These are phyloP conservation scores for Perca schrenkii DNA, from an alignment of 2,113 vertebrate species.

Conservation along the genomic window DNA sequence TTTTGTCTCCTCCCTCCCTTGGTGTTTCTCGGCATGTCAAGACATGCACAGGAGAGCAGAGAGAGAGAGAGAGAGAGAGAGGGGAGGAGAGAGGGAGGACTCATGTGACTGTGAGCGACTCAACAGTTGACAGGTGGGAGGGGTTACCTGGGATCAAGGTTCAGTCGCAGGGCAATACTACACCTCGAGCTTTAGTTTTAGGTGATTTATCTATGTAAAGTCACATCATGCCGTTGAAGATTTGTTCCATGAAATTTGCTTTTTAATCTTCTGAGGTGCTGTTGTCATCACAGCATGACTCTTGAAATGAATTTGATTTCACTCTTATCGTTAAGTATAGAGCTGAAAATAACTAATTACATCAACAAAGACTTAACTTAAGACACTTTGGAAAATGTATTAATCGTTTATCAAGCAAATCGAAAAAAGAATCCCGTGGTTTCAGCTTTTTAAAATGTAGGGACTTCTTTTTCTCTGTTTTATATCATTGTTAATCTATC, in stretches of 20 bases:
- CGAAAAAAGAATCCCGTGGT: background rate
- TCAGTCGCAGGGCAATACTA: slow-evolving; percentile 61
- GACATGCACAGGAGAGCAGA: slow-evolving; percentile 66
- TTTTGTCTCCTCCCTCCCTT: slow-evolving; percentile 76
- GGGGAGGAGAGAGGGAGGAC: slow-evolving; percentile 21
- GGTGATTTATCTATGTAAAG: background rate
- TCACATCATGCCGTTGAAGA: too few species aligned
- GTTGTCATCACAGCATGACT: background rate
- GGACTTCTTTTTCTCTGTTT: background rate
- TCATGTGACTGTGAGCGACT: slow-evolving; percentile 22
- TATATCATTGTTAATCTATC: too few species aligned
- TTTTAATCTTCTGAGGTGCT: background rate
- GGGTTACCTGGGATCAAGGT: slow-evolving; percentile 79
- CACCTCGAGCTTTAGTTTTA: slow-evolving; percentile 27
- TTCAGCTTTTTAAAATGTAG: background rate
- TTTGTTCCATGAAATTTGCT: background rate
- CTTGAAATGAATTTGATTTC: background rate
- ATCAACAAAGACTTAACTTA: background rate
- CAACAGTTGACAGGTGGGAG: slow-evolving; percentile 56
- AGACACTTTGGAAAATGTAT: background rate
- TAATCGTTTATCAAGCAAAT: background rate
- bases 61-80: slow-evolving; percentile 17
- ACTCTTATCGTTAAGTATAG: background rate
- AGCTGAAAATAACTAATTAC: background rate
- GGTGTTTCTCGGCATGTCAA: slow-evolving; percentile 74